A percentile compares a stretch with the other conserved stretches of the same genome.
Evolutionary conservation across 1,140 invertebrate genomes (phyloP).

Genomic region (Papilio xuthus): DNA sequence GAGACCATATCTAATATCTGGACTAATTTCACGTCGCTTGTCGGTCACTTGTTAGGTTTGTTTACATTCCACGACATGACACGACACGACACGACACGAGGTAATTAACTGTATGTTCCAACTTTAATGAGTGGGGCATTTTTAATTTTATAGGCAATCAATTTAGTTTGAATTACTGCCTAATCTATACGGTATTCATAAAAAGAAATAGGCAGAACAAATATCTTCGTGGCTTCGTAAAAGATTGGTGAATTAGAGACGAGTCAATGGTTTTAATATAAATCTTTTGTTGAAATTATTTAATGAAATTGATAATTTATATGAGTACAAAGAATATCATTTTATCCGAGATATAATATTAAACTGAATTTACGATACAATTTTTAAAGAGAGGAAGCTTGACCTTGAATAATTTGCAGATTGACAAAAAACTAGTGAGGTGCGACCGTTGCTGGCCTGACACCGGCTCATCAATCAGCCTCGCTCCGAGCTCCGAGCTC

Average conservation of each 20-base stretch:
- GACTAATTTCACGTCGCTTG: conserved; percentile 17
- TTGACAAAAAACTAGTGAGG: not conserved
- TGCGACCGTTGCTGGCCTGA: not conserved
- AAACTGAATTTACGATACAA: not conserved
- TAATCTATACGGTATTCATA: not conserved
- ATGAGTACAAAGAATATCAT: too few relatives aligned
- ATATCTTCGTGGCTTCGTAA: not conserved
- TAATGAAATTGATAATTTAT: too few relatives aligned
- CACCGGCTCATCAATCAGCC: conserved; percentile 30
- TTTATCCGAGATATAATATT: too few relatives aligned
- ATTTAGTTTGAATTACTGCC: not conserved
- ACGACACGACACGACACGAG: conserved; percentile 1
- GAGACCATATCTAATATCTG: conserved; percentile 30
- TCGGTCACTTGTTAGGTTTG: conserved; percentile 27
- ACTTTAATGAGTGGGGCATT: not conserved
- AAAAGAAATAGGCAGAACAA: not conserved
- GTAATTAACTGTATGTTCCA: not conserved
- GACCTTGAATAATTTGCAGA: not conserved
- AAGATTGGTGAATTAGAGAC: too few relatives aligned
- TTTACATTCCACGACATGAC: conserved; percentile 9
- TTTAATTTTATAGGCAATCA: conserved; percentile 10
- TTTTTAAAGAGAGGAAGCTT: not conserved
- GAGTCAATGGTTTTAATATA: too few relatives aligned
- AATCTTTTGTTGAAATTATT: not conserved
- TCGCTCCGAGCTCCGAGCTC: not conserved